Evolutionary conservation across 2,113 vertebrate genomes (phyloP), one percentile per base, ranked within the genome.

Genomic region (Pterocles gutturalis): DNA sequence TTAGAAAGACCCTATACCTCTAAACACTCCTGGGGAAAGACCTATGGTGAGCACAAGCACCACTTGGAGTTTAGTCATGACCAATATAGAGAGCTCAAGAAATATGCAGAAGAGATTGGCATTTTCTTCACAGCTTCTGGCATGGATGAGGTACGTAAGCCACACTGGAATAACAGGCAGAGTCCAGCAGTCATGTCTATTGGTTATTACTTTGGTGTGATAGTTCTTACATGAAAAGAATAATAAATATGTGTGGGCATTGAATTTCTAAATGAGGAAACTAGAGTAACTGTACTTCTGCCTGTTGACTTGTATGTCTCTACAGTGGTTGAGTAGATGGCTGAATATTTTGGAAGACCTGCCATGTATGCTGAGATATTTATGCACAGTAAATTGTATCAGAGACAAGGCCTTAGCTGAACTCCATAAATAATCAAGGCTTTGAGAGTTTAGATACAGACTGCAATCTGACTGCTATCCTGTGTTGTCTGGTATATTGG

Each of bases 41-140:
- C 99, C 0, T 99, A 99, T 0, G 99, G 99, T 16, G 99, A 99
- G 3, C 99, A 99, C 98, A 99, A 99, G 94, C 99, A 98, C 55
- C 98, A 99, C 75, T 98, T 99, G 73, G 99, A 99, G 92, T 99
- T 99, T 85, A 99, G 97, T 83, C 99, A 99, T 2, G 98, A 98
- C 55, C 99, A 99, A 75, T 99, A 99, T 82, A 98, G 80, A 90
- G 99, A 99, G 78, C 98, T 99, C 46, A 98, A 99, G 97, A 98
- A 98, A 31, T 99, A 99, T 2, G 99, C 99, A 0, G 48, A 98
- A 49, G 99, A 99, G 75, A 90, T 99, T 10, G 99, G 98, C 53
- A 99, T 99, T 96, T 99, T 98, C 98, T 99, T 99, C 97, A 99
- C 99, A 1, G 99, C 99, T 28, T 99, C 99, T 1, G 99, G 99